phyloP scores from a whole-genome alignment of 2,888 invertebrate species.

The Aphodius sticticus region DNA sequence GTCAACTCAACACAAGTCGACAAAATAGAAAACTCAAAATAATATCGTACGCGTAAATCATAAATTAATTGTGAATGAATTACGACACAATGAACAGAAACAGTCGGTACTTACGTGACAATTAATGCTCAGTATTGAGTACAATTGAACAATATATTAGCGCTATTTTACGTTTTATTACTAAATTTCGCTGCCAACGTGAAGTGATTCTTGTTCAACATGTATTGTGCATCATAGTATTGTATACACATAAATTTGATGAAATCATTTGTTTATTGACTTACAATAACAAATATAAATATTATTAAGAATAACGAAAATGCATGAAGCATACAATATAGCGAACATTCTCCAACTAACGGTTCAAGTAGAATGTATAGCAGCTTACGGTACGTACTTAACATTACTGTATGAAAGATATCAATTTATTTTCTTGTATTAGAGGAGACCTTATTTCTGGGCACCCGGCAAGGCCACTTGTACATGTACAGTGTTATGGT shows the following conservation, averaged over 20 bases:
- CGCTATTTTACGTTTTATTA: conserved; percentile 7
- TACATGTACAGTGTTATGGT: conserved; percentile 84
- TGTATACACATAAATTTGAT: background rate
- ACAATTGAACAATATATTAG: background rate
- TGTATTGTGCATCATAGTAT: background rate
- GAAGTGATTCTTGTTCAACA: background rate
- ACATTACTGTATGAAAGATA: conserved; percentile 26
- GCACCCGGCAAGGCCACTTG: conserved; percentile 91
- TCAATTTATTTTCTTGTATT: conserved; percentile 50
- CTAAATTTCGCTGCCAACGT: background rate
- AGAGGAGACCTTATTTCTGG: conserved; percentile 90
- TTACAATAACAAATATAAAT: background rate
- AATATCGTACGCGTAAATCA: background rate
- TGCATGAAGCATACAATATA: conserved; percentile 90
- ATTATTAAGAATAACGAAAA: conserved; percentile 53
- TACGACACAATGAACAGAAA: conserved; percentile 5
- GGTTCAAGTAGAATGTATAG: conserved; percentile 90
- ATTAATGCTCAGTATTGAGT: background rate
- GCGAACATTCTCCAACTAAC: conserved; percentile 83
- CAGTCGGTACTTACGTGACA: conserved; percentile 8
- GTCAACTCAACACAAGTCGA: background rate
- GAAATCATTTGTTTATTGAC: background rate
- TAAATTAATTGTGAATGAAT: background rate
- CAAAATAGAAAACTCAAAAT: background rate
- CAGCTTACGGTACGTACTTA: conserved; percentile 79